phyloP scores from a whole-genome alignment of 2,113 vertebrate genomes.

The Ovibos moschatus region DNA sequence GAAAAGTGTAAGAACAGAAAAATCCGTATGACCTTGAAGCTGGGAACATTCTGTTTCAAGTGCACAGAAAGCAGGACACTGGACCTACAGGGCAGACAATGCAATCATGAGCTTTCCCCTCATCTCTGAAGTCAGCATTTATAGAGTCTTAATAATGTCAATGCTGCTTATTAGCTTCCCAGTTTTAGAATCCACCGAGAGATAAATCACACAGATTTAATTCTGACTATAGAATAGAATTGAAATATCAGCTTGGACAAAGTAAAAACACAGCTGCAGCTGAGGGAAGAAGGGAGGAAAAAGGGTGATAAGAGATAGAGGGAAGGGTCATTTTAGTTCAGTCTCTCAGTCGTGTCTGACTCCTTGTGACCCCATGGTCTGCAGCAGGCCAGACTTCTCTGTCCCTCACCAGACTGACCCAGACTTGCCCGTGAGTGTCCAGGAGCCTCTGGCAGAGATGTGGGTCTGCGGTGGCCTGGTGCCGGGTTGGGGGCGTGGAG shows the following conservation, averaged over 20 bases:
- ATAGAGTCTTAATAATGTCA: constrained; percentile 30
- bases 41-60: not conserved
- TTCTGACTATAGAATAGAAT: not conserved
- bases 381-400: not conserved
- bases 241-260: constrained; percentile 21
- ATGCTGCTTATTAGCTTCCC: constrained; percentile 6
- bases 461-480: accelerated
- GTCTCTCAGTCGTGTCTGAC: not conserved
- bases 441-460: not conserved
- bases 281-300: not conserved
- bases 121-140: not conserved
- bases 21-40: not conserved
- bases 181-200: not conserved
- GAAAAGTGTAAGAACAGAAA: not conserved
- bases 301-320: not conserved
- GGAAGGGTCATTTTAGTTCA: not conserved
- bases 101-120: not conserved
- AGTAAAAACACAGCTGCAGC: not conserved
- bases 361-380: not conserved
- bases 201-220: not conserved
- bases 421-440: not conserved
- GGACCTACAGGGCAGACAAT: not conserved
- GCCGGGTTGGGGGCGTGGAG: accelerated
- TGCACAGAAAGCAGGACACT: not conserved
- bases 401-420: not conserved